A percentile compares a stretch with the other conserved stretches of the same genome.
phyloP scores from a whole-genome alignment of 2,888 invertebrate genomes.

The Apodemia hepburni region DNA sequence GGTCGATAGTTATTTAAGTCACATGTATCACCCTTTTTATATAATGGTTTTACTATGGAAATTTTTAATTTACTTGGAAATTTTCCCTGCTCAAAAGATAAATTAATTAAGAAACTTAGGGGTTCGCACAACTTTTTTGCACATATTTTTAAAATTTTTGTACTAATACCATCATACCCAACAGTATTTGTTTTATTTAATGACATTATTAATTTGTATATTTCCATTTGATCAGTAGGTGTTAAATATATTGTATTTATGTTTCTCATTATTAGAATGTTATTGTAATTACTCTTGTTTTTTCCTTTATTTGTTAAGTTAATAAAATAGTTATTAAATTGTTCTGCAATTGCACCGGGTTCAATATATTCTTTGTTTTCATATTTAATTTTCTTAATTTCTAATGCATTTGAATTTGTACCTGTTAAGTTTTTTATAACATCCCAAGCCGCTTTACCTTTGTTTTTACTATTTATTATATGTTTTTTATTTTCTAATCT shows the following conservation, averaged over 20 bases:
- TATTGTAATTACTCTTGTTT: too few relatives aligned
- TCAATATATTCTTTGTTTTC: background rate
- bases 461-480: too few relatives aligned
- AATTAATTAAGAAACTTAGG: background rate
- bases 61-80: background rate
- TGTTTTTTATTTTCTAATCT: too few relatives aligned
- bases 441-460: background rate
- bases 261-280: too few relatives aligned
- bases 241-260: too few relatives aligned
- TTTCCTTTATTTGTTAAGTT: background rate
- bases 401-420: background rate
- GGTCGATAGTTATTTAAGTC: too few relatives aligned
- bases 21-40: background rate
- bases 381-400: slow-evolving; percentile 1
- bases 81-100: background rate
- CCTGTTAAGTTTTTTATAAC: background rate
- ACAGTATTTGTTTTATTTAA: too few relatives aligned
- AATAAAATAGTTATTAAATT: background rate
- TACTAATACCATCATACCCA: background rate
- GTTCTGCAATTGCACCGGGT: background rate
- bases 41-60: too few relatives aligned
- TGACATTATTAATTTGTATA: too few relatives aligned
- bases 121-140: background rate
- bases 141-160: background rate
- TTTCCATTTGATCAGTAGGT: too few relatives aligned